Percentiles rank a stretch among this genome's conserved stretches.
phyloP scores from a whole-genome alignment of 2,888 invertebrate genomes.

The Zygogramma bicolorata region DNA sequence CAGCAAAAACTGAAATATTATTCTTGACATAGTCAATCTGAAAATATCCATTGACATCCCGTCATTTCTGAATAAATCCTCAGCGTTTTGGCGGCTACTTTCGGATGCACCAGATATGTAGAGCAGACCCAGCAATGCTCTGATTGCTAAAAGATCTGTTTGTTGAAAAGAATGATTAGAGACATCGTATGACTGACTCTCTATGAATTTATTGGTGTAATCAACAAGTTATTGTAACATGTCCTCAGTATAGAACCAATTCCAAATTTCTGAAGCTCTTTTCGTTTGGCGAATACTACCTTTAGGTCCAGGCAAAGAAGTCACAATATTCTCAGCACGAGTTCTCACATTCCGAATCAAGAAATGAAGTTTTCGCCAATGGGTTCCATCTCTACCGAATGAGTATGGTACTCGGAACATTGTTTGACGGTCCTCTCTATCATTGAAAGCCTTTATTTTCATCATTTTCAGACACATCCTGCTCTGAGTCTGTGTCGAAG shows the following conservation, averaged over 20 bases:
- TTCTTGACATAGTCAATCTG: slow-evolving; percentile 13
- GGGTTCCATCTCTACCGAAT: background rate
- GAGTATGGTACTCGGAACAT: background rate
- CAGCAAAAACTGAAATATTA: slow-evolving; percentile 16
- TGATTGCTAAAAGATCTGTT: slow-evolving; percentile 4
- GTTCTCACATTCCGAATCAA: too few species aligned
- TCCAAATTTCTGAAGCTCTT: background rate
- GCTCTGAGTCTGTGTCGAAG: background rate
- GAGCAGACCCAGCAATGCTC: slow-evolving; percentile 17
- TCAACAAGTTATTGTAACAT: background rate
- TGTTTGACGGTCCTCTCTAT: too few species aligned
- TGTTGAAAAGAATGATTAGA: background rate
- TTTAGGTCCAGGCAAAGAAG: slow-evolving; percentile 2
- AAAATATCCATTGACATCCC: slow-evolving; percentile 11
- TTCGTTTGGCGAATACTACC: background rate
- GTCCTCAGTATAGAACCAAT: background rate
- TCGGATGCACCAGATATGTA: slow-evolving; percentile 11
- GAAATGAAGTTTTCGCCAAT: background rate
- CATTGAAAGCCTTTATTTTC: too few species aligned
- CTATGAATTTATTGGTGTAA: background rate
- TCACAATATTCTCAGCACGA: slow-evolving; percentile 16
- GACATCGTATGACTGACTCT: background rate
- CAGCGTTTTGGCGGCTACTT: background rate
- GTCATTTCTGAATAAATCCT: slow-evolving; percentile 1
- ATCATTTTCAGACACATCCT: too few species aligned